phyloP scores from a whole-genome alignment of 2,113 vertebrate species.

The Cisticola juncidis region DNA sequence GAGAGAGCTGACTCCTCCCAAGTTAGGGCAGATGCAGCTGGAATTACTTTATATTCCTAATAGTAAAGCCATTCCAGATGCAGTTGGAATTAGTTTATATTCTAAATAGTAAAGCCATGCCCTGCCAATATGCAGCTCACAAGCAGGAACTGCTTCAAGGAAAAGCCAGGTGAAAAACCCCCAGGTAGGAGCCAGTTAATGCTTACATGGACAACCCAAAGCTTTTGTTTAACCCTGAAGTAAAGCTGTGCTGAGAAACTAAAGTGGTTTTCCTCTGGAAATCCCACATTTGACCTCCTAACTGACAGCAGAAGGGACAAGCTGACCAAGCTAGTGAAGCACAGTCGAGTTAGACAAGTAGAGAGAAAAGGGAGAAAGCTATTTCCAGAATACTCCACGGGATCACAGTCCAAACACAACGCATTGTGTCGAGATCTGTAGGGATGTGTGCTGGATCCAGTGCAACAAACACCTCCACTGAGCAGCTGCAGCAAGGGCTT shows the following conservation, averaged over 20 bases:
- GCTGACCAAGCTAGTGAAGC: not conserved
- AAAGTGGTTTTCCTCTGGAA: not conserved
- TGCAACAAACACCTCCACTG: not conserved
- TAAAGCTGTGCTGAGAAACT: not conserved
- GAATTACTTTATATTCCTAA: not conserved
- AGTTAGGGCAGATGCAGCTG: not conserved
- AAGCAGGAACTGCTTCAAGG: not conserved
- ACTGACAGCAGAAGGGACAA: not conserved
- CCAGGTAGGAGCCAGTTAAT: not conserved
- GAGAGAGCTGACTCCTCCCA: not conserved
- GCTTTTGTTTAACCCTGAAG: not conserved
- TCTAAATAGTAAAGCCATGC: not conserved
- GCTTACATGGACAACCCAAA: not conserved
- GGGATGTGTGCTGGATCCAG: not conserved
- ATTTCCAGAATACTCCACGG: not conserved
- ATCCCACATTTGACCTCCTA: not conserved
- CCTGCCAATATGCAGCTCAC: not conserved
- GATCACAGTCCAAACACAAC: not conserved
- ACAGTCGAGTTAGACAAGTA: not conserved
- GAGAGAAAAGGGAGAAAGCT: not conserved
- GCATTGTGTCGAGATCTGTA: accelerated
- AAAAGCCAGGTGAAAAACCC: not conserved
- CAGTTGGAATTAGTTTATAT: not conserved
- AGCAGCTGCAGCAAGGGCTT: not conserved
- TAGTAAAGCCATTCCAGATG: not conserved